Evolutionary conservation across 2,797 vertebrate species (phyloP).

Genomic region (Mormyrus proboscirostris): DNA sequence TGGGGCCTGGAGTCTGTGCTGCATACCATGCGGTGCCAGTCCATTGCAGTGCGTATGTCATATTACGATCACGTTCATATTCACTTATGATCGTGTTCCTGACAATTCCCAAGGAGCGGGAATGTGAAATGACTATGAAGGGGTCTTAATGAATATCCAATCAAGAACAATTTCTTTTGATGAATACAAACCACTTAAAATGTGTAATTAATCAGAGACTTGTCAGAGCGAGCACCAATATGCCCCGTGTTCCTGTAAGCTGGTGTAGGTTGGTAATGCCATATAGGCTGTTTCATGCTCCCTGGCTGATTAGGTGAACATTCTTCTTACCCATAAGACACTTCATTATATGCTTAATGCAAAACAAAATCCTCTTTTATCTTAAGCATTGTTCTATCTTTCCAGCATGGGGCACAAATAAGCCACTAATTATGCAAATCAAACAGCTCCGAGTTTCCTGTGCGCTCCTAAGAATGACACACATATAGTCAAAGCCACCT

Average conservation of each 20-base stretch:
- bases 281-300: background rate
- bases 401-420: background rate
- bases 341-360: background rate
- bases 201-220: slow-evolving; percentile 25
- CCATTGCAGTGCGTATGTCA: background rate
- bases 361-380: background rate
- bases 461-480: background rate
- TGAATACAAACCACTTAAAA: slow-evolving; percentile 16
- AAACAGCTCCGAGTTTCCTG: background rate
- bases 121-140: slow-evolving; percentile 31
- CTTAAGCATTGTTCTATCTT: background rate
- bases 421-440: background rate
- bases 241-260: slow-evolving; percentile 27
- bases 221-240: slow-evolving; percentile 24
- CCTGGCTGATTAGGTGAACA: slow-evolving; percentile 9
- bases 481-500: background rate
- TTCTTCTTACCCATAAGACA: background rate
- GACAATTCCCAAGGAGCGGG: background rate
- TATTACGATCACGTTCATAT: background rate
- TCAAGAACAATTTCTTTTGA: slow-evolving; percentile 27
- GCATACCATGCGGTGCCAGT: background rate
- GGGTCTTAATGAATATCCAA: slow-evolving; percentile 31
- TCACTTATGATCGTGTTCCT: background rate
- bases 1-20: background rate
- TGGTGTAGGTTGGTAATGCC: slow-evolving; percentile 15